Conservation (phyloP, 2,113 vertebrate genomes). For the Pituophis catenifer region DNA sequence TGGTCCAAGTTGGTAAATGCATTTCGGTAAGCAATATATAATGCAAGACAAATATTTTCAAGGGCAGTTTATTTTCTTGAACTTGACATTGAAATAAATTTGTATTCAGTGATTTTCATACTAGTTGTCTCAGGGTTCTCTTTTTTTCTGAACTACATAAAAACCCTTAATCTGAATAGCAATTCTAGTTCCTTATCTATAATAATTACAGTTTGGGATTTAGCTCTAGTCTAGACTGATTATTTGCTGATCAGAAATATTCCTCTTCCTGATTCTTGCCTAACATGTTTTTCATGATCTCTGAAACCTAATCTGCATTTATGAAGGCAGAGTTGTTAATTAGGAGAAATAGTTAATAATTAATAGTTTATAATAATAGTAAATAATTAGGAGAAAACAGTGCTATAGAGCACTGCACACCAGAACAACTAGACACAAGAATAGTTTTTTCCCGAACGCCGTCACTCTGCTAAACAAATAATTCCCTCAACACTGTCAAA, state of each 20-base stretch:
- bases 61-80: neutral
- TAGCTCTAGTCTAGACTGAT: neutral
- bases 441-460: too few relatives aligned
- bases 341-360: neutral
- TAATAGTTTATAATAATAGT: too few relatives aligned
- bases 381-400: too few relatives aligned
- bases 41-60: neutral
- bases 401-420: too few relatives aligned
- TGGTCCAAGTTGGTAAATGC: conserved; percentile 83
- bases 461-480: too few relatives aligned
- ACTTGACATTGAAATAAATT: neutral
- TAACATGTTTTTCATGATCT: neutral
- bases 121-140: neutral
- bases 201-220: neutral
- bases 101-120: neutral
- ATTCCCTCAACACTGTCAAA: too few relatives aligned
- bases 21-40: conserved; percentile 79
- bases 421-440: too few relatives aligned
- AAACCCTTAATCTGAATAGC: neutral
- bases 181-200: neutral
- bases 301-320: neutral
- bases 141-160: neutral
- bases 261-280: neutral
- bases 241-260: neutral
- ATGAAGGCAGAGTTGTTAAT: neutral